Conservation (phyloP, 2,113 vertebrate species). For the Callaeas wilsoni region DNA sequence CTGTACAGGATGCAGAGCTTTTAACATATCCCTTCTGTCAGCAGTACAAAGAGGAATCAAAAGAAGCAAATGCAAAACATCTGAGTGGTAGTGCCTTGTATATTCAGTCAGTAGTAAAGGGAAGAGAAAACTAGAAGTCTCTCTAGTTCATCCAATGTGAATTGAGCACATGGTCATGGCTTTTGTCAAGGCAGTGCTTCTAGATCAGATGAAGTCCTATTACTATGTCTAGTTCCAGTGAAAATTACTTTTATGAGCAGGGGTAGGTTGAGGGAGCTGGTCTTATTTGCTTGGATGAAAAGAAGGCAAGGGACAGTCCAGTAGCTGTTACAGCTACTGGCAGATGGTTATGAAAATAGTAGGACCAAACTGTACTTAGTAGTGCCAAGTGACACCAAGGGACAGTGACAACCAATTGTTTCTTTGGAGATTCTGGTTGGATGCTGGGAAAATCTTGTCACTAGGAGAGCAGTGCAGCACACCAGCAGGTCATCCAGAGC, state of each 20-base stretch:
- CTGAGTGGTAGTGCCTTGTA: neutral
- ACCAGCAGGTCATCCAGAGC: neutral
- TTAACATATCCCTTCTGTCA: neutral
- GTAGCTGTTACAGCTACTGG: neutral
- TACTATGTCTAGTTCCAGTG: neutral
- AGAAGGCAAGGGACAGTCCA: neutral
- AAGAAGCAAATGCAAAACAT: neutral
- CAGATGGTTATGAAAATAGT: neutral
- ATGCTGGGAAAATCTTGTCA: neutral
- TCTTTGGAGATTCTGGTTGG: neutral
- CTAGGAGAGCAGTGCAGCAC: neutral
- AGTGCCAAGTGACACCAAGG: neutral
- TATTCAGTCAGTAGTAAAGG: neutral
- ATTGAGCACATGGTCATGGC: rapidly evolving
- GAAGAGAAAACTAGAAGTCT: neutral
- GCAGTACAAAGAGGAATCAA: neutral
- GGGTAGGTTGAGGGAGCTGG: neutral
- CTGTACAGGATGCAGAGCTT: neutral
- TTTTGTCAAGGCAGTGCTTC: neutral
- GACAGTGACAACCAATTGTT: neutral
- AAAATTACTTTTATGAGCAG: neutral
- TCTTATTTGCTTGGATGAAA: neutral
- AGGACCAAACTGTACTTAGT: neutral
- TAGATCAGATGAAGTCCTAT: neutral
- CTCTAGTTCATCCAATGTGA: neutral